Conservation (phyloP, 1,140 invertebrate genomes). For the Dryas iulia region DNA sequence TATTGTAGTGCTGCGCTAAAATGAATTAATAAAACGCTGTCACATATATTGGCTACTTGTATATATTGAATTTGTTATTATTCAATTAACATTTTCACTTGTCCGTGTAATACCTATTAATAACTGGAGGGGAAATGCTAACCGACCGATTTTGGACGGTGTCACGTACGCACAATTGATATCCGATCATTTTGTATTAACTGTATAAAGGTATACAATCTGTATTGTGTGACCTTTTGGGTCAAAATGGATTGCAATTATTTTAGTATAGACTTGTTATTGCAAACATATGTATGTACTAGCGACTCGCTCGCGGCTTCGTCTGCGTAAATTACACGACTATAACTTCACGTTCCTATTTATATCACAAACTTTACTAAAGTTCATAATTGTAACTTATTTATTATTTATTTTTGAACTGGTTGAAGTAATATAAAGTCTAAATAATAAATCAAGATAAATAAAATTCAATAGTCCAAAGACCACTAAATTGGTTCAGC, state of each 20-base stretch:
- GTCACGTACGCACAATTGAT: background rate
- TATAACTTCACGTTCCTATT: too few species aligned
- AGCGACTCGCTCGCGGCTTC: too few species aligned
- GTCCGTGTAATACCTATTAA: constrained; percentile 35
- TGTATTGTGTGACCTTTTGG: constrained; percentile 14
- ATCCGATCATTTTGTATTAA: constrained; percentile 9
- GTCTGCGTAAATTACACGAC: too few species aligned
- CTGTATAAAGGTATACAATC: constrained; percentile 8
- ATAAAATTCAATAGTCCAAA: too few species aligned
- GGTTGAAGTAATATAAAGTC: too few species aligned
- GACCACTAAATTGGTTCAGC: too few species aligned
- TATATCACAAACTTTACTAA: too few species aligned
- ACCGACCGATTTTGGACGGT: constrained; percentile 37
- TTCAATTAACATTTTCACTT: constrained; percentile 46
- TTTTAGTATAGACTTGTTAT: constrained; percentile 9
- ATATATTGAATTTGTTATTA: constrained; percentile 22
- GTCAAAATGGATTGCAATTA: constrained; percentile 21
- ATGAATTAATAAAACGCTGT: background rate
- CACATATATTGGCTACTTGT: background rate
- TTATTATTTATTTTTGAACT: too few species aligned
- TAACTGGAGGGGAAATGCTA: constrained; percentile 42
- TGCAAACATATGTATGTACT: background rate
- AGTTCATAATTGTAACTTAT: too few species aligned
- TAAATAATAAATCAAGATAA: too few species aligned
- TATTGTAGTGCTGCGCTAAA: too few species aligned